A percentile compares a stretch with the other conserved stretches of the same genome.
phyloP scores from a whole-genome alignment of 2,113 vertebrate species.

The Pedionomus torquatus region DNA sequence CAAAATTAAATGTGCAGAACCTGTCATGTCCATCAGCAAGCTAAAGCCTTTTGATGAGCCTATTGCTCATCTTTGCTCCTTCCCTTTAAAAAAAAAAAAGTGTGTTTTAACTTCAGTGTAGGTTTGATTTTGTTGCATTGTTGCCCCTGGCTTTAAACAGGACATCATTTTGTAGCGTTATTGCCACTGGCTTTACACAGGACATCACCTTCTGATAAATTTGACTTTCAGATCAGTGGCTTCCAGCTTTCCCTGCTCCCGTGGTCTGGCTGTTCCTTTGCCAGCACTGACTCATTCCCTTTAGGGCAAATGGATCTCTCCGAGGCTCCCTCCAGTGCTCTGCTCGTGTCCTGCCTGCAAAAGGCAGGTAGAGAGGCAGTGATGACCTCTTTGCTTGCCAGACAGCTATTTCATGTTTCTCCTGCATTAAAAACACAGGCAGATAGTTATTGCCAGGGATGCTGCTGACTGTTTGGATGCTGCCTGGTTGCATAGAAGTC shows the following conservation, averaged over 20 bases:
- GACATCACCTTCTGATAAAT: accelerated
- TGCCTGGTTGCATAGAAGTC: background rate
- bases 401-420: accelerated
- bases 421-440: accelerated
- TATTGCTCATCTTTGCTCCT: background rate
- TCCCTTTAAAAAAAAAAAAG: background rate
- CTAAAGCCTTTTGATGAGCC: background rate
- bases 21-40: background rate
- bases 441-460: accelerated
- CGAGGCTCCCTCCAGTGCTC: background rate
- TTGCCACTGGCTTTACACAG: background rate
- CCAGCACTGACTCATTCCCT: background rate
- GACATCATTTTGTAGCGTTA: accelerated
- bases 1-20: background rate
- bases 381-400: background rate
- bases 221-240: background rate
- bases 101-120: background rate
- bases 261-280: background rate
- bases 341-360: background rate
- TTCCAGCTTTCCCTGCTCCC: background rate
- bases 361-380: background rate
- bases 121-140: background rate
- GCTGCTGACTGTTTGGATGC: background rate
- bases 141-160: background rate
- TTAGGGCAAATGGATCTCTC: background rate